phyloP scores from a whole-genome alignment of 2,113 vertebrate genomes.

The Gallinago jamesoni region DNA sequence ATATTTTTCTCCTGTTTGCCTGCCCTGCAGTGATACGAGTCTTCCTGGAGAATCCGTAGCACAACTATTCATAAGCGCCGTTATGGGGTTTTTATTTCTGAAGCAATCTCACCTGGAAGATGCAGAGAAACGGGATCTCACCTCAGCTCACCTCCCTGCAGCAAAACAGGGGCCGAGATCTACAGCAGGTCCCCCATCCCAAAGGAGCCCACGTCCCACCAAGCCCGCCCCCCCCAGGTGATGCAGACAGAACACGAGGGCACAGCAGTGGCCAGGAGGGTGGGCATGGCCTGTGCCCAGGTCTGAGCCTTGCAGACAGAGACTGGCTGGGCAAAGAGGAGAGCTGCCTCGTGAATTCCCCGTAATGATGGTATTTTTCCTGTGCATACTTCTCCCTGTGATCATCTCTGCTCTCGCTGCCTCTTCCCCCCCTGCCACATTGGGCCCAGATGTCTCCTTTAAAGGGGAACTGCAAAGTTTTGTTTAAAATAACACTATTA shows the following conservation, averaged over 20 bases:
- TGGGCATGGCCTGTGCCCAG: background rate
- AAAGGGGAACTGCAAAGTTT: slow-evolving; percentile 59
- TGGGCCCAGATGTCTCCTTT: slow-evolving; percentile 69
- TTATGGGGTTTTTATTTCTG: fast-evolving
- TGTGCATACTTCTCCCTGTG: background rate
- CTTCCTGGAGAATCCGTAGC: background rate
- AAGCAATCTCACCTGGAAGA: background rate
- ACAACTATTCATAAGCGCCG: fast-evolving
- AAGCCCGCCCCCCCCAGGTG: fast-evolving
- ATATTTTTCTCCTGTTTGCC: background rate
- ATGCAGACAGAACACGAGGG: too few relatives aligned
- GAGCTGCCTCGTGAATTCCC: background rate
- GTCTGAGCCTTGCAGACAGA: background rate
- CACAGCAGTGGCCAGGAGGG: background rate
- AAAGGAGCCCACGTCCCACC: fast-evolving
- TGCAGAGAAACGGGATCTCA: background rate
- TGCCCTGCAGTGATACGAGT: background rate
- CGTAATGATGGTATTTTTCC: background rate
- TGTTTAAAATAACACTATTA: slow-evolving; percentile 64
- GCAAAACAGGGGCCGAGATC: background rate
- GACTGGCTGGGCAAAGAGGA: background rate
- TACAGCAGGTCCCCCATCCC: background rate
- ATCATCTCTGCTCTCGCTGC: background rate
- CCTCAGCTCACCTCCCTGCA: background rate
- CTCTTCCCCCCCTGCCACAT: slow-evolving; percentile 19